Base-by-base conservation (phyloP, 2,113 vertebrate genomes). In the Cettia cetti region DNA sequence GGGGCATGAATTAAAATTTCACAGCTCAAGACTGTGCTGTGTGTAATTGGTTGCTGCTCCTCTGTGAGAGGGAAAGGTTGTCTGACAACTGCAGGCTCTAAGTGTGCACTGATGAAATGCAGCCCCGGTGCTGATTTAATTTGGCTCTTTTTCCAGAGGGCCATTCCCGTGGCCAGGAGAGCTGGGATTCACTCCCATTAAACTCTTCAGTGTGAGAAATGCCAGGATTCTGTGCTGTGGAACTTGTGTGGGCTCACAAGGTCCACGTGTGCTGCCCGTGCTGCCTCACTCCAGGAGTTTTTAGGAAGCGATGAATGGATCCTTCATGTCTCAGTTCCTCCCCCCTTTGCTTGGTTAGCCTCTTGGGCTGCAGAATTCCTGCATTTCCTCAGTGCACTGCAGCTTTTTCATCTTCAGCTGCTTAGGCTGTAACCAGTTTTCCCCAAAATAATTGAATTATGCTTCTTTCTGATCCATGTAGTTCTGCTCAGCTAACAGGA, bases 401-500 rank as follows among this genome's bases (percentile, higher is more conserved):
- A 10, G 45, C n/a, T 31, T 53, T 37, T 18, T 26, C 12, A 71
- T 59, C 87, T 86, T 60, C 26, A 21, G 42, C 35, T 80, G 52
- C 74, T 83, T 31, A 0, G 15, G 28, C 45, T 72, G 33, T 15
- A 28, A 65, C 13, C 15, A 12, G 0, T 68, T 78, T 42, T 28
- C 54, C 40, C 40, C 8, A 24, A 76, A 81, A 52, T 23, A 57
- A 44, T 30, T 8, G 9, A 63, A n/a, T 74, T 13, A 2, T 5
- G 1, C 21, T 76, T 40, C 35, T 59, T 69, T 19, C 6, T 15
- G 60, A 78, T 26, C 45, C 13, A 0, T 15, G 0, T 10, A 23
- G 11, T 60, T 47, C 27, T 5, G 5, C 68, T 66, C 30, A 65
- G 21, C 39, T 30, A 18, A n/a, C 14, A 15, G n/a, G 23, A 18